phyloP scores from a whole-genome alignment of 2,888 invertebrate species.

The Nomada goodeniana region DNA sequence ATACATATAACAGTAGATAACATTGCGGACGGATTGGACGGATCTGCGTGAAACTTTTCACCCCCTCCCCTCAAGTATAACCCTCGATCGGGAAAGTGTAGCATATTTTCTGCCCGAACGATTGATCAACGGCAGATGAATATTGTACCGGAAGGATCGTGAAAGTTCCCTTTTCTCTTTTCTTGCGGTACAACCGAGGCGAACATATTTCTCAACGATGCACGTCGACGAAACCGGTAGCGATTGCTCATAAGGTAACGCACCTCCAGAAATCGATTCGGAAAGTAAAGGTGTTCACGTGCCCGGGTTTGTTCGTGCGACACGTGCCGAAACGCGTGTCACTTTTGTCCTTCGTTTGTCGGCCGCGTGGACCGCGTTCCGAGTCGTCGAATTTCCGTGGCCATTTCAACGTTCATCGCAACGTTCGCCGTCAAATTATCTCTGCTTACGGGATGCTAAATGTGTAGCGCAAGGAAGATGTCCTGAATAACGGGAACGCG shows the following conservation, averaged over 20 bases:
- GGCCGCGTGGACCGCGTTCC: constrained; percentile 3
- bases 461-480: not conserved
- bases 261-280: constrained; percentile 24
- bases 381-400: constrained; percentile 37
- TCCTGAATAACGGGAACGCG: not conserved
- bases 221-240: not conserved
- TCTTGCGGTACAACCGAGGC: not conserved
- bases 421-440: not conserved
- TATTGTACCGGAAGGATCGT: constrained; percentile 36
- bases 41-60: not conserved
- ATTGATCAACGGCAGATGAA: constrained; percentile 44
- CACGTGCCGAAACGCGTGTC: constrained; percentile 58
- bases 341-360: constrained; percentile 29
- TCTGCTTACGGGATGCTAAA: not conserved
- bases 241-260: not conserved
- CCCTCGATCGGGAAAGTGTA: constrained; percentile 51
- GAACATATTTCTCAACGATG: not conserved
- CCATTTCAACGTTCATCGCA: not conserved
- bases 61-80: not conserved
- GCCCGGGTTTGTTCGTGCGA: constrained; percentile 40
- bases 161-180: constrained; percentile 60
- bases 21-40: too few relatives aligned
- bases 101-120: constrained; percentile 63
- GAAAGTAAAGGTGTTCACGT: constrained; percentile 43
- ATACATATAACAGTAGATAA: too few relatives aligned